These are phyloP conservation scores for Euura saliciscinereae DNA, from an alignment of 1,140 invertebrate species.

Conservation along the genomic window DNA sequence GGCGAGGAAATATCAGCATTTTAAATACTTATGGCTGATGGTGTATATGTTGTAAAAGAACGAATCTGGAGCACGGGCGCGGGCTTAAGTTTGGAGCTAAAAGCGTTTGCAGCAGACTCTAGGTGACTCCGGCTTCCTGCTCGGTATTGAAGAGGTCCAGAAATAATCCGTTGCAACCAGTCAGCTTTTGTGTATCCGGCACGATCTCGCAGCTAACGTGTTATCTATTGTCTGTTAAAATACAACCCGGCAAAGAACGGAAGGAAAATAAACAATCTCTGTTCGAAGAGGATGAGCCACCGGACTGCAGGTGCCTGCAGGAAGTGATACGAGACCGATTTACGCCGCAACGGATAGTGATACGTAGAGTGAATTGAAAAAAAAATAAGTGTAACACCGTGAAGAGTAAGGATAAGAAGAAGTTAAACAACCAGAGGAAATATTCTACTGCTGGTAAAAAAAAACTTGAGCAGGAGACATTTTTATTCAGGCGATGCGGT, in stretches of 20 bases:
- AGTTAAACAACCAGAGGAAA: too few species aligned
- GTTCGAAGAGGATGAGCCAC: not conserved
- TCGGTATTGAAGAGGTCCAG: not conserved
- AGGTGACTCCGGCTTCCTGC: not conserved
- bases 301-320: not conserved
- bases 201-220: not conserved
- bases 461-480: not conserved
- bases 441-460: not conserved
- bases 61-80: not conserved
- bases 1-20: too few species aligned
- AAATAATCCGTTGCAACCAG: not conserved
- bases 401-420: too few species aligned
- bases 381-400: too few species aligned
- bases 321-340: not conserved
- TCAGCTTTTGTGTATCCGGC: not conserved
- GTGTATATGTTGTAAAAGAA: not conserved
- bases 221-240: constrained; percentile 3
- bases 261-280: not conserved
- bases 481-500: not conserved
- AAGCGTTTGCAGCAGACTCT: not conserved
- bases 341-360: too few species aligned
- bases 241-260: not conserved
- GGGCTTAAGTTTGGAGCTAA: not conserved
- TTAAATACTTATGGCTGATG: too few species aligned
- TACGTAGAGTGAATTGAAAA: too few species aligned